phyloP scores from a whole-genome alignment of 1,140 invertebrate species.

The Aradophagus sp. region DNA sequence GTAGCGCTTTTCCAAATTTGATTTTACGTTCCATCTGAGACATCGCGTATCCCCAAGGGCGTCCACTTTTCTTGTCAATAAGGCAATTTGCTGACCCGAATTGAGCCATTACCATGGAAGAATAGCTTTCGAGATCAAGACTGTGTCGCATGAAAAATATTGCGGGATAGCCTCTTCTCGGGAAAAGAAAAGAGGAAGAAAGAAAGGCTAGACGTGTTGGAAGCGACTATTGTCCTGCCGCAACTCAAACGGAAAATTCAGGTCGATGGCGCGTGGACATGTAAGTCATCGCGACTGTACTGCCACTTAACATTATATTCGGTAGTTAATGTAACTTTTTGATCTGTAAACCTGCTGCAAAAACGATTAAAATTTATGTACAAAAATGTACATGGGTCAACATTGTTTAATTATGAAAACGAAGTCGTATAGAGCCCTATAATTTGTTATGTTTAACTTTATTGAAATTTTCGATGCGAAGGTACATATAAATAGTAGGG shows the following conservation, averaged over 20 bases:
- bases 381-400: too few species aligned
- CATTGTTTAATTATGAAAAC: too few species aligned
- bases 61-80: conserved; percentile 69
- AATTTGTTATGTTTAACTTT: conserved; percentile 41
- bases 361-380: conserved; percentile 9
- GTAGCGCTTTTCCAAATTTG: conserved; percentile 62
- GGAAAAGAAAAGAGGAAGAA: conserved; percentile 12
- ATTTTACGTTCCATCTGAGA: conserved; percentile 74
- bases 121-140: conserved; percentile 65
- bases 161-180: conserved; percentile 32
- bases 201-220: conserved; percentile 9
- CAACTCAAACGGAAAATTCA: conserved; percentile 45
- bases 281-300: conserved; percentile 49
- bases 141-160: conserved; percentile 56
- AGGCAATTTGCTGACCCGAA: conserved; percentile 73
- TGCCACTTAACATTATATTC: conserved; percentile 57
- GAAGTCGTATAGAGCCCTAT: not conserved
- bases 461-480: conserved; percentile 25
- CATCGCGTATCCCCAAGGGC: conserved; percentile 63
- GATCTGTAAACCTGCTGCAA: not conserved
- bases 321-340: conserved; percentile 6
- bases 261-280: conserved; percentile 39
- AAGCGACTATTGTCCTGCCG: conserved; percentile 36
- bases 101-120: conserved; percentile 68
- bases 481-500: conserved; percentile 41